Conservation (phyloP, 2,888 invertebrate species). For the Oscheius onirici region DNA sequence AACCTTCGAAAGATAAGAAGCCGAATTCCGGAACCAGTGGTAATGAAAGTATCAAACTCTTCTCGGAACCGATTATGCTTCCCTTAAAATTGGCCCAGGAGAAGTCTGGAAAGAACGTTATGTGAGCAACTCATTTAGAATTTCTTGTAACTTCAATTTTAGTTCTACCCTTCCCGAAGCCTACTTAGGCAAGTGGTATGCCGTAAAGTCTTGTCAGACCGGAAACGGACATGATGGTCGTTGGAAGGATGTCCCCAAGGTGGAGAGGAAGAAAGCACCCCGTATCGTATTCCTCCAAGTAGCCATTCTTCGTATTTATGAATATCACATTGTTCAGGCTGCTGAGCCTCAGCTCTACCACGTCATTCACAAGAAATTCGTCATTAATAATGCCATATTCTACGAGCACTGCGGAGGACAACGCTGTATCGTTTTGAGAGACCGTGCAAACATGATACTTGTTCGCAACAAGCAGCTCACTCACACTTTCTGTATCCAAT, state of each 20-base stretch:
- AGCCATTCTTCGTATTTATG: not conserved
- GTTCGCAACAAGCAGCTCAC: conserved; percentile 6
- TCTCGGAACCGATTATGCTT: not conserved
- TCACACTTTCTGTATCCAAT: no score
- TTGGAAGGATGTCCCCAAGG: conserved; percentile 5
- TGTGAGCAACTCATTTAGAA: not conserved
- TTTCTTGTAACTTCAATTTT: not conserved
- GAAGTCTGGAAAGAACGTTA: not conserved
- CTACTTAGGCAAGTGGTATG: not conserved
- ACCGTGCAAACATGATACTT: not conserved
- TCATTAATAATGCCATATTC: conserved; percentile 6
- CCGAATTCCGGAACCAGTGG: not conserved
- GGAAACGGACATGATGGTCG: not conserved
- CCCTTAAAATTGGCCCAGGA: not conserved
- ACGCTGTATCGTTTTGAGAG: conserved; percentile 10
- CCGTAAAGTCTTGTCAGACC: not conserved
- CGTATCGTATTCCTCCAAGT: not conserved
- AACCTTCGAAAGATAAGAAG: not conserved
- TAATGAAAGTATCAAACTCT: not conserved
- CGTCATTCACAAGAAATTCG: conserved; percentile 14
- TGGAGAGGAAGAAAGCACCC: not conserved
- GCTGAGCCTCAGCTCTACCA: not conserved
- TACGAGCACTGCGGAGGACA: conserved; percentile 23
- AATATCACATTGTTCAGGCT: not conserved
- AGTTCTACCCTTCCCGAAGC: not conserved